Evolutionary conservation across 2,113 vertebrate genomes (phyloP), one percentile per base, ranked within the genome.

Genomic region (Ciconia boyciana): DNA sequence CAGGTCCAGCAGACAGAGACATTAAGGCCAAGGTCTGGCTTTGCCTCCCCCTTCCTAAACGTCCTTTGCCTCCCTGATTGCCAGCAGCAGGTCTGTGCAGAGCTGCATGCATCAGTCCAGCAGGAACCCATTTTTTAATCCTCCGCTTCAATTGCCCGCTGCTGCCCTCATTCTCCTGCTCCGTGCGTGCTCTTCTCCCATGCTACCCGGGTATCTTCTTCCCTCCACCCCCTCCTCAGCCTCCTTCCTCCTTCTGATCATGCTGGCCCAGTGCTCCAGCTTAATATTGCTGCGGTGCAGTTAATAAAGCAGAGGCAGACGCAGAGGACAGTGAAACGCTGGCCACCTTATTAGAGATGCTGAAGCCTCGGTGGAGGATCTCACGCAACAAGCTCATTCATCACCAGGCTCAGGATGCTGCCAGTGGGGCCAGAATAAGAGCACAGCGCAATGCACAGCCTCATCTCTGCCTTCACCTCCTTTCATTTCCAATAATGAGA

Each of bases 311-410:
- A 92, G 75, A 88, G 80, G n/a, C 58, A 16, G 14, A 80, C 10
- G 0, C 70, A 83, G 76, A 91, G 51, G 87, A 85, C 68, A 80
- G 83, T 89, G 89, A 89, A 85, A 94, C 4, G 17, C 85, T 70
- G 91, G 68, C 71, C 64, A 81, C 86, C 64, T 95, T 94, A 97
- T 95, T 96, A 96, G 71, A 95, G 88, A 80, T 29, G 31, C 95
- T 79, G 91, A 96, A 93, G 76, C 71, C 94, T 86, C 87, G 43
- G 87, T 36, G 83, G 91, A 97, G 87, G 55, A 89, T 87, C 89
- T 90, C 46, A 57, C 34, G 34, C 87, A 89, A 89, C 70, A 83
- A 83, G 39, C 74, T 97, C 94, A 96, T 97, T 95, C 86, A 97
- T 97, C 96, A 97, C 71, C 79, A 72, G 87, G 46, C 79, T 91